Base-by-base conservation (phyloP, 2,113 vertebrate species). In the Prolemur simus region DNA sequence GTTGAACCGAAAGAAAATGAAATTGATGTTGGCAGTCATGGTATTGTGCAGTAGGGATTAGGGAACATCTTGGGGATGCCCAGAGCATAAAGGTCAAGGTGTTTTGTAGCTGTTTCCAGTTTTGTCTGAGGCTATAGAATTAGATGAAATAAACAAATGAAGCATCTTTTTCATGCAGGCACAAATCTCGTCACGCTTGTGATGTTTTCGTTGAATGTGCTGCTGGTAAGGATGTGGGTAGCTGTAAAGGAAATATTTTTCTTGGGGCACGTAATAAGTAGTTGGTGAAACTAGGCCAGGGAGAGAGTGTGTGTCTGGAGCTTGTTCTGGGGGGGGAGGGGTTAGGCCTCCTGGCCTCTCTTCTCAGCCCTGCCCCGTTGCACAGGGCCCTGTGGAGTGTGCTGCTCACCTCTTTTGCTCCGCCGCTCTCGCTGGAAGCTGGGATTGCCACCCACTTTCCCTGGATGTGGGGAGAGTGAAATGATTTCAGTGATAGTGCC, bases 191-290 rank as follows among this genome's bases (percentile, higher is more conserved):
- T 64, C 17, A 54, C 5, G 54, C 39, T 42, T 54, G 29, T 56
- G 64, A 27, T 86, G 77, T 82, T 95, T 92, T 76, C 92, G 66
- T 86, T 81, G 20, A 87, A n/a, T 89, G 49, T 49, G 10, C 27
- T 64, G 39, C 82, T 71, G 94, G 94, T 95, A 91, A 97, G 94
- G 91, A 97, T 96, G 91, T 97, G 95, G 94, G 97, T 84, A 83
- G 45, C 71, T 78, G 17, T 32, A 63, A 56, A 95, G 95, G 93
- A 96, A 95, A 90, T 93, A 74, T 80, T 96, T 93, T 89, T 92
- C 94, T 89, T 77, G 56, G 89, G 69, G 83, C 74, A 3, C 49
- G 18, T 89, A 63, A 52, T 56, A 88, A 89, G 47, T 73, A 87
- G 60, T 34, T 9, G 17, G 18, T 90, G 84, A 95, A 97, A 81